phyloP scores from a whole-genome alignment of 2,888 invertebrate genomes.

The Mesopsocus fuscifrons region DNA sequence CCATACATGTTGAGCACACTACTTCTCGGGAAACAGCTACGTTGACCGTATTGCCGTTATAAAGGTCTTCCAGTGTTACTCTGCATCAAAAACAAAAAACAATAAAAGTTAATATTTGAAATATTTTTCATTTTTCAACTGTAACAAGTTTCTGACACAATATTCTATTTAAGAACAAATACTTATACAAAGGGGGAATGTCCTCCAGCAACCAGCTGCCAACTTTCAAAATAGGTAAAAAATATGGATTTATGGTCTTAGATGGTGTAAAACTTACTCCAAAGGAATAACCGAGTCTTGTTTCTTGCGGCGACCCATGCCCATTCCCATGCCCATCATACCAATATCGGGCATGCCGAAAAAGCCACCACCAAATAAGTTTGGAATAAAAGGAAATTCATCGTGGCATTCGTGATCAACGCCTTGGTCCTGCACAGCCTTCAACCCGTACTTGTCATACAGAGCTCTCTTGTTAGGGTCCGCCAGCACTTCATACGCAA shows the following conservation, averaged over 20 bases:
- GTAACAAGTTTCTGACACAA: too few species aligned
- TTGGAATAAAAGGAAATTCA: slow-evolving; percentile 26
- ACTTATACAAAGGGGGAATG: too few species aligned
- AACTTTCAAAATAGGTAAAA: too few species aligned
- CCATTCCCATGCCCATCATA: slow-evolving; percentile 22
- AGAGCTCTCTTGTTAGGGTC: slow-evolving; percentile 68
- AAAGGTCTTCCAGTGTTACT: slow-evolving; percentile 78
- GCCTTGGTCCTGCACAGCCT: slow-evolving; percentile 68
- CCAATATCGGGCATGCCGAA: slow-evolving; percentile 34
- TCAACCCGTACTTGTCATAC: slow-evolving; percentile 74
- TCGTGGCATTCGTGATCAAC: slow-evolving; percentile 30
- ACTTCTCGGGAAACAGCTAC: slow-evolving; percentile 22
- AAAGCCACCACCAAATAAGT: slow-evolving; percentile 38
- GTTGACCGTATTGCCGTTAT: slow-evolving; percentile 61
- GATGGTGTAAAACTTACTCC: slow-evolving; percentile 34
- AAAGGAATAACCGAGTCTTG: slow-evolving; percentile 69
- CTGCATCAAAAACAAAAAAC: slow-evolving; percentile 24
- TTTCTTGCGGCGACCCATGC: slow-evolving; percentile 37
- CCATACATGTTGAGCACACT: slow-evolving; percentile 56
- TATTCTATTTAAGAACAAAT: too few species aligned
- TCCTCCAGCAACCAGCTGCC: too few species aligned
- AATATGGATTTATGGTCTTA: too few species aligned
- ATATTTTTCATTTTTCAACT: background rate
- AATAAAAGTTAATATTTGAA: slow-evolving; percentile 6
- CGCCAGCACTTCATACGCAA: slow-evolving; percentile 83